phyloP scores from a whole-genome alignment of 1,140 invertebrate species.

The Bombus fervidus region DNA sequence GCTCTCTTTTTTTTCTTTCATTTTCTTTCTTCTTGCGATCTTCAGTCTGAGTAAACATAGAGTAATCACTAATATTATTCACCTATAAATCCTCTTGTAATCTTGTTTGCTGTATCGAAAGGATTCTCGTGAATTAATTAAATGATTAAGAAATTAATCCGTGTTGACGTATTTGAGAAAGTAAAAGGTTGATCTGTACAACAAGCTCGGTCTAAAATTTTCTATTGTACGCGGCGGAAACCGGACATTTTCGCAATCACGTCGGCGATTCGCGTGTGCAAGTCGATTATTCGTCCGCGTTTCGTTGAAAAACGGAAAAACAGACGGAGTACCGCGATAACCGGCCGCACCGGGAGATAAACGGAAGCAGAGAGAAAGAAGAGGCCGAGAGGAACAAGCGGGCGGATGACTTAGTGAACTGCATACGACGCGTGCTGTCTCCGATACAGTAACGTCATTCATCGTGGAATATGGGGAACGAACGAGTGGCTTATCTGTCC shows the following conservation, averaged over 20 bases:
- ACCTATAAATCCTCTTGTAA: too few relatives aligned
- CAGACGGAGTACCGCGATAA: slow-evolving; percentile 12
- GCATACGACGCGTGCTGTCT: slow-evolving; percentile 27
- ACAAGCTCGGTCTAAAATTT: background rate
- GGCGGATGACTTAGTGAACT: slow-evolving; percentile 17
- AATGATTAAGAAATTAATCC: too few relatives aligned
- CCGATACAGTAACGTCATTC: slow-evolving; percentile 47
- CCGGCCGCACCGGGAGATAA: background rate
- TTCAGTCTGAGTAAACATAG: too few relatives aligned
- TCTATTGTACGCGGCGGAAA: slow-evolving; percentile 3
- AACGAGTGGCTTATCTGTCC: slow-evolving; percentile 36
- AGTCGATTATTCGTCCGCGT: slow-evolving; percentile 25
- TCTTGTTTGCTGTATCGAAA: too few relatives aligned
- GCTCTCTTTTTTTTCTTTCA: too few relatives aligned
- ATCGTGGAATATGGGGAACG: slow-evolving; percentile 35
- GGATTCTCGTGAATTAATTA: too few relatives aligned
- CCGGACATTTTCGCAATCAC: slow-evolving; percentile 20
- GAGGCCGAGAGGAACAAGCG: slow-evolving; percentile 14
- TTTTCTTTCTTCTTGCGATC: too few relatives aligned
- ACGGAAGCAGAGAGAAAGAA: background rate
- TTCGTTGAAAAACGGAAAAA: slow-evolving; percentile 37
- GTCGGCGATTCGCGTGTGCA: slow-evolving; percentile 7
- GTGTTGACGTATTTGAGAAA: too few relatives aligned
- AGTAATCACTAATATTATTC: too few relatives aligned
- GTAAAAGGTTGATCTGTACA: too few relatives aligned